Evolutionary conservation across 2,888 invertebrate species (phyloP), one percentile per base, ranked within the genome.

Genomic region (Automeris io): DNA sequence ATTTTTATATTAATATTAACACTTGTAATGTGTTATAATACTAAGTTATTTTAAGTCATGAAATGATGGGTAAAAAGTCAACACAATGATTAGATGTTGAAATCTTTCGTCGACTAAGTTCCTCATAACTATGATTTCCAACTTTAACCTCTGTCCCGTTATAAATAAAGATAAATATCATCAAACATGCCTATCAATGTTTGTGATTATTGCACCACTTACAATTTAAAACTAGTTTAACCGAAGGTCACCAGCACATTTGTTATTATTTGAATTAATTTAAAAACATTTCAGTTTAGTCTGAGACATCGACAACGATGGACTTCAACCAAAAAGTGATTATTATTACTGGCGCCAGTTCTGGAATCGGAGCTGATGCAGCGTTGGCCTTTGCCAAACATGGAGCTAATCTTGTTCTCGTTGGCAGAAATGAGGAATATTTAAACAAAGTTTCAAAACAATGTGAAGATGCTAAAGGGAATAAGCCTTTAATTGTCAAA

Each of bases 331-430:
- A 87, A 45, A 90, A 90, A 85, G 89, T 91, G 33, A 80, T 90
- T 18, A 67, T 91, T 33, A 85, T 91, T 40, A 91, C 90, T 2
- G 93, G 93, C 31, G 91, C 92, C 6, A 92, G 92, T 67, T 91
- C 92, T 29, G 93, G 93, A 3, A 93, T 94, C 40, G 94, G 94
- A 5, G 89, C 90, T 33, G 90, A 89, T 37, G 87, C 92, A 2
- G 92, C 93, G 4, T 51, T 90, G 8, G 83, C 90, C 52, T 91
- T 93, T 57, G 89, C 92, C 2, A 87, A 89, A 57, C 81, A 90
- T 46, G 92, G 91, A 11, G 92, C 91, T 5, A 82, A 76, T 49
- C 63, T 94, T 29, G 88, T 90, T 29, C 90, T 89, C 63, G 91
- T 87, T 70, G 95, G 89, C 75, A 87, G 95, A 57, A 94, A 94